Evolutionary conservation across 2,113 vertebrate species (phyloP).

Genomic region (Plecotus auritus): DNA sequence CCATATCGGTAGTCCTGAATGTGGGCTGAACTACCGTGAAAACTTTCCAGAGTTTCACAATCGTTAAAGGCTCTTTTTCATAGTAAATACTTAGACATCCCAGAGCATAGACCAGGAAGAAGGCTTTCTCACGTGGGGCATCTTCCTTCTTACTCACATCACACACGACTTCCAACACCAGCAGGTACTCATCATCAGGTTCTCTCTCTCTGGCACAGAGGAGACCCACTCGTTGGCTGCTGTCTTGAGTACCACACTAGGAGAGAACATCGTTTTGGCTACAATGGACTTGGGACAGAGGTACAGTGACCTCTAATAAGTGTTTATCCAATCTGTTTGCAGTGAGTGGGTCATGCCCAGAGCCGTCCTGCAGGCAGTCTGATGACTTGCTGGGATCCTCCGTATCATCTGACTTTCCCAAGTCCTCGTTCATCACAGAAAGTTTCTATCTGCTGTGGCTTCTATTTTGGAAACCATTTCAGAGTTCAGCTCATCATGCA

Average conservation of each 20-base stretch:
- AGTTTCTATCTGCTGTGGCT: not conserved
- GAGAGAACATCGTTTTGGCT: slow-evolving; percentile 27
- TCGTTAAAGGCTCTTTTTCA: slow-evolving; percentile 82
- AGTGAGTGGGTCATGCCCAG: slow-evolving; percentile 12
- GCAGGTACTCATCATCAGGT: slow-evolving; percentile 76
- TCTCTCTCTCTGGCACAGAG: not conserved
- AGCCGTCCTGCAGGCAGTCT: slow-evolving; percentile 28
- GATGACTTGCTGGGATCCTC: not conserved
- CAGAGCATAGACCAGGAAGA: slow-evolving; percentile 94
- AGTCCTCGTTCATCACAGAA: not conserved
- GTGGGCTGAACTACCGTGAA: slow-evolving; percentile 82
- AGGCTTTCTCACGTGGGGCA: slow-evolving; percentile 70
- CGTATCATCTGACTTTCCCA: fast-evolving
- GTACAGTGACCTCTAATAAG: not conserved
- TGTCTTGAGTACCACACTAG: slow-evolving; percentile 35
- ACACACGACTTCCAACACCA: slow-evolving; percentile 79
- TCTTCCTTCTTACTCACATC: slow-evolving; percentile 30
- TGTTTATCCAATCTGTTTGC: not conserved
- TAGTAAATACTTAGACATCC: slow-evolving; percentile 90
- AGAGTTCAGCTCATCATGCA: fast-evolving
- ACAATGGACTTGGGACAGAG: not conserved
- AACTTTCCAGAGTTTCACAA: slow-evolving; percentile 87
- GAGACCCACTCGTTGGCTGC: not conserved
- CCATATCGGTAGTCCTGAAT: slow-evolving; percentile 88
- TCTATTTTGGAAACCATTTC: not conserved